Evolutionary conservation across 2,797 vertebrate genomes (phyloP), one percentile per base, ranked within the genome.

Genomic region (Acanthurus lineatus): DNA sequence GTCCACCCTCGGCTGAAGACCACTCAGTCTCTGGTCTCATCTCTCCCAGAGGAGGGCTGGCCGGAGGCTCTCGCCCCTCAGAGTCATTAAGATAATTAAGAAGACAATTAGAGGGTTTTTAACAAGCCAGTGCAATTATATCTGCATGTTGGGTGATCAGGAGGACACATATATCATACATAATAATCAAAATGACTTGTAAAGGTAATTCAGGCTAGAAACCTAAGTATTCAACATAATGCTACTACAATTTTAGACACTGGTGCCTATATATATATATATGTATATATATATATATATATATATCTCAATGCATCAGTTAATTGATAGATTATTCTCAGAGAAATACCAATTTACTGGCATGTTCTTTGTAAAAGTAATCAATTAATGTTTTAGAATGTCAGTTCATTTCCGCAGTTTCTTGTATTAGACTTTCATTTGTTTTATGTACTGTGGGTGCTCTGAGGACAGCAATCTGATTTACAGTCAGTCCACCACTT

Each of bases 81-180:
- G 38, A 83, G 72, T 83, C 82, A 79, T 90, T 78, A 84, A 25
- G 80, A 86, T 89, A 86, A 92, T 92, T 82, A 92, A 90, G 74
- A 88, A 79, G 77, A 79, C 81, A 88, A 62, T 86, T 84, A 76
- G 32, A 82, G 56, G 76, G 57, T 64, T 89, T 87, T 70, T 20
- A 75, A 80, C 22, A 53, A 61, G 52, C 54, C 32, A 6, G 8
- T 16, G 49, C 68, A 82, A 65, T 76, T 62, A 83, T 15, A 76
- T 63, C 49, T 17, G 12, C 44, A 35, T n/a, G 45, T 67, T 62
- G 16, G 19, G 1, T 60, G 71, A 64, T 81, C 51, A 70, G 59
- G 14, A 73, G 32, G 60, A 73, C 11, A 76, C 60, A 69, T 59
- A 56, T 2, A 58, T 22, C 17, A 63, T 14, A 73, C 48, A 63